Evolutionary conservation across 2,888 invertebrate genomes (phyloP).

Genomic region (Heliconius hortense): DNA sequence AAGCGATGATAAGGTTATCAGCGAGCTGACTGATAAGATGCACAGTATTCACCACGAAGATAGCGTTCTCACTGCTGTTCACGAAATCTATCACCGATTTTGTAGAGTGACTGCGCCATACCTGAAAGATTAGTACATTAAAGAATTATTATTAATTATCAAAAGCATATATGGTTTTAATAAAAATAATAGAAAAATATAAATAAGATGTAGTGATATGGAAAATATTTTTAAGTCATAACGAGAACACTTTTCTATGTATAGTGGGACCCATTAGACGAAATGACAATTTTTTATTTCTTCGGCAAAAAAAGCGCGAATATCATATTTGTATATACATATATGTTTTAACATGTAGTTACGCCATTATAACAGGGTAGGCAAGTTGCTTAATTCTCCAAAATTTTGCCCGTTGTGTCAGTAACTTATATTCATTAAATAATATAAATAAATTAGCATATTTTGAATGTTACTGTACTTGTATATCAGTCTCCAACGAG

Average conservation of each 20-base stretch:
- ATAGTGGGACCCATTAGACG: neutral
- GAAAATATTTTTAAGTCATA: too few species aligned
- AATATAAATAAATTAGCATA: too few species aligned
- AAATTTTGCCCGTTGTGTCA: neutral
- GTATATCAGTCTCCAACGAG: constrained; percentile 94
- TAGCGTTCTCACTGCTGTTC: constrained; percentile 98
- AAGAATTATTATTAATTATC: neutral
- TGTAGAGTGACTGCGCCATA: constrained; percentile 95
- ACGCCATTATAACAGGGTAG: neutral
- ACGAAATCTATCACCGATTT: constrained; percentile 99
- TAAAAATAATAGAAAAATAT: neutral
- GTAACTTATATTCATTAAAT: too few species aligned
- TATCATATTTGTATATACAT: neutral
- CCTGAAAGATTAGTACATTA: constrained; percentile 52
- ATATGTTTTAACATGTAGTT: neutral
- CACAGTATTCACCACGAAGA: constrained; percentile 99
- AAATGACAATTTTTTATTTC: neutral
- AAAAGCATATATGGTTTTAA: neutral
- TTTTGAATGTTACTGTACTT: neutral
- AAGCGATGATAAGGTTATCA: constrained; percentile 99
- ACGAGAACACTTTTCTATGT: too few species aligned
- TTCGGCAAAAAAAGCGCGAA: too few species aligned
- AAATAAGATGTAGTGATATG: too few species aligned
- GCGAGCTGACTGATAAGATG: constrained; percentile 99
- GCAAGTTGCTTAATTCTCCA: neutral